Evolutionary conservation across 1,140 invertebrate genomes (phyloP).

Genomic region (Zaprionus davidi): DNA sequence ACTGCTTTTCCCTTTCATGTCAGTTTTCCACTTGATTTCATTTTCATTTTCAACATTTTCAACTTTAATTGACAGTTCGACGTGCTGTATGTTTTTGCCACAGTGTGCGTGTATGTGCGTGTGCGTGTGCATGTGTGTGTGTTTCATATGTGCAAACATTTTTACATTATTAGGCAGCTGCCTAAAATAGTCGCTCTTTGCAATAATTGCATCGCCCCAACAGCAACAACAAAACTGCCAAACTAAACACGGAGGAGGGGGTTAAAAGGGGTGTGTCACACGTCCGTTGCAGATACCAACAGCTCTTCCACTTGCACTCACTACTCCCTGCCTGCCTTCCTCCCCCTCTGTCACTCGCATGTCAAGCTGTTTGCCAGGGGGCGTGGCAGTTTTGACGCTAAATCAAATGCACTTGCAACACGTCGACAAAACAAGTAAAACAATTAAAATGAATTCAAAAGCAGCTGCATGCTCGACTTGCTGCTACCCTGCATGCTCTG

Average conservation of each 20-base stretch:
- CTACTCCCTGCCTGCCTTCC: no score
- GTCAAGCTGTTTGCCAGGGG: background rate
- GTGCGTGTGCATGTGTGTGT: background rate
- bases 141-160: background rate
- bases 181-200: background rate
- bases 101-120: background rate
- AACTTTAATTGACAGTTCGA: constrained; percentile 13
- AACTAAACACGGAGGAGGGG: background rate
- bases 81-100: background rate
- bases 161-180: constrained; percentile 8
- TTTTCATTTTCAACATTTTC: background rate
- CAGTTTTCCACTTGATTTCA: background rate
- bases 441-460: background rate
- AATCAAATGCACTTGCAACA: constrained; percentile 53
- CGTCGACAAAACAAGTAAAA: constrained; percentile 6
- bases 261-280: background rate
- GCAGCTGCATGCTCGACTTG: background rate
- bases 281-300: background rate
- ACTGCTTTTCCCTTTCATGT: background rate
- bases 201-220: constrained; percentile 12
- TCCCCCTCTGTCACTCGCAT: background rate
- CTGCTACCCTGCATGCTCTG: background rate
- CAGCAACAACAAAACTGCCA: background rate
- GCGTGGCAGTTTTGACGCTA: constrained; percentile 47
- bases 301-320: background rate